These are phyloP conservation scores for Meandrusa payeni DNA, from an alignment of 2,888 invertebrate species.

Conservation along the genomic window DNA sequence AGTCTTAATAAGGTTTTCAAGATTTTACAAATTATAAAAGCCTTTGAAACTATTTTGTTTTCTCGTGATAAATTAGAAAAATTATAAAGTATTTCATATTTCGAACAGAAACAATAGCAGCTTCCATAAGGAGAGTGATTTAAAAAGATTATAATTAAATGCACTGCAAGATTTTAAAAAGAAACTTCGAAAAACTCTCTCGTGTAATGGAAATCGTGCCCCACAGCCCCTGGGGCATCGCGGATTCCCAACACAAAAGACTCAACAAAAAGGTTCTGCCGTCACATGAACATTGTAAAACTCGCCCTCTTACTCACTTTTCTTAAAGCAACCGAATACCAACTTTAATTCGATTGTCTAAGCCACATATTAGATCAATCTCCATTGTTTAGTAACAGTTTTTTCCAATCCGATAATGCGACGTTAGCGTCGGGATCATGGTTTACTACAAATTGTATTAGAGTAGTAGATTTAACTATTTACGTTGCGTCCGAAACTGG, in stretches of 20 bases:
- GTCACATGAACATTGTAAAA: constrained; percentile 80
- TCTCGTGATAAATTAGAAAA: no score
- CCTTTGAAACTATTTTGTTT: no score
- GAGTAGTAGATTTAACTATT: constrained; percentile 79
- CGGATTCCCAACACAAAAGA: constrained; percentile 73
- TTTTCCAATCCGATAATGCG: constrained; percentile 80
- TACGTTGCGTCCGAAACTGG: constrained; percentile 48
- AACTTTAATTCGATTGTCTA: constrained; percentile 43
- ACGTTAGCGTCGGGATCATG: constrained; percentile 79
- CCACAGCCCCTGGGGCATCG: constrained; percentile 68
- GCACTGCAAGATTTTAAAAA: constrained; percentile 54
- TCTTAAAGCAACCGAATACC: constrained; percentile 46
- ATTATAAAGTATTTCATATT: no score
- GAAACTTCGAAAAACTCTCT: constrained; percentile 65
- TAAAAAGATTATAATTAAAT: constrained; percentile 40
- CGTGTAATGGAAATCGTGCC: constrained; percentile 78
- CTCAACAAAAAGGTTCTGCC: constrained; percentile 77
- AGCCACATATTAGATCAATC: constrained; percentile 46
- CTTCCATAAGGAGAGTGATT: constrained; percentile 9
- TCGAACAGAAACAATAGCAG: neutral
- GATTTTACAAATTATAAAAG: no score
- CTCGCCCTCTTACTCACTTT: constrained; percentile 63
- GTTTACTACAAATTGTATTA: constrained; percentile 81
- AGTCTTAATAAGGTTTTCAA: no score
- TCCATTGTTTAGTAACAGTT: constrained; percentile 65